A percentile compares a stretch with the other conserved stretches of the same genome.
phyloP scores from a whole-genome alignment of 2,797 vertebrate species.

The Masticophis lateralis region DNA sequence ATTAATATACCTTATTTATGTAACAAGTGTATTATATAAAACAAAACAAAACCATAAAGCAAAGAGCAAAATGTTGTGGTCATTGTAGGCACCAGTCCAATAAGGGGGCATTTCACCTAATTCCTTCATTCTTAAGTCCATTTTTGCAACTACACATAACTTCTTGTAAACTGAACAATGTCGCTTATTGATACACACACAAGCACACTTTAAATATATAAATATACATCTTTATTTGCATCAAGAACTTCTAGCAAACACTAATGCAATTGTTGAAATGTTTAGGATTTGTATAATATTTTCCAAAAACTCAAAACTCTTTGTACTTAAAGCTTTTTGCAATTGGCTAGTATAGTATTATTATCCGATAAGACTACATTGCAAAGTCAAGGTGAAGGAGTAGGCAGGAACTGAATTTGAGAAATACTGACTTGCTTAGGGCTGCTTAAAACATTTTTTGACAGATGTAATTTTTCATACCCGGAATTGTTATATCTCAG shows the following conservation, averaged over 20 bases:
- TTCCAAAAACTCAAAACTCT: not conserved
- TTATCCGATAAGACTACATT: not conserved
- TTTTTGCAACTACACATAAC: not conserved
- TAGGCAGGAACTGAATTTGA: not conserved
- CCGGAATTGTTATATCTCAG: not conserved
- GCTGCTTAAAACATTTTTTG: not conserved
- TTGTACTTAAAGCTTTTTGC: not conserved
- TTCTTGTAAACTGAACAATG: not conserved
- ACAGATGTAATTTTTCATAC: not conserved
- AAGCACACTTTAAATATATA: no score
- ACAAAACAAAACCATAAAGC: not conserved
- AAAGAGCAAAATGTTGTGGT: not conserved
- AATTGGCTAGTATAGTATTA: not conserved
- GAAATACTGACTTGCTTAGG: not conserved
- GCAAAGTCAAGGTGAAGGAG: not conserved
- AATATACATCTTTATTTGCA: not conserved
- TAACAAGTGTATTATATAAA: not conserved
- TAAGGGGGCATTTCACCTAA: not conserved
- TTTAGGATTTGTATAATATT: not conserved
- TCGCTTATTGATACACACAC: not conserved
- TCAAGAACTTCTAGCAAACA: not conserved
- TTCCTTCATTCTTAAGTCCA: not conserved
- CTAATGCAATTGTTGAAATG: not conserved
- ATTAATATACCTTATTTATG: not conserved
- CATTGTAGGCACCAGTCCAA: not conserved